A percentile compares a stretch with the other conserved stretches of the same genome.
Conservation (phyloP, 2,113 vertebrate species). For the Pleuronectes platessa region DNA sequence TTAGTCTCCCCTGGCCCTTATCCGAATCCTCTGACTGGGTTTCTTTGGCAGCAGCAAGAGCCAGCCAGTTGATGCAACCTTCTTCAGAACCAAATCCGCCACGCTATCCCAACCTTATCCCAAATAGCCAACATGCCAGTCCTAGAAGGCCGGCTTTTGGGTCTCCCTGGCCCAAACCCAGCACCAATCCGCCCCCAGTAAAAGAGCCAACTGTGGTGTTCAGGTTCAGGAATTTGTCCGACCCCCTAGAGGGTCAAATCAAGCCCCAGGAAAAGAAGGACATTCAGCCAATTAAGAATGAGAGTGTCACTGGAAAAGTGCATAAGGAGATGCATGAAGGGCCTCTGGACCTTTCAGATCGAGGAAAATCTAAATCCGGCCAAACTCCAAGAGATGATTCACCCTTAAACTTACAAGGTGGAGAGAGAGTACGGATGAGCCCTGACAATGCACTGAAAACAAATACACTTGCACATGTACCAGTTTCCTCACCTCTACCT, state of each 20-base stretch:
- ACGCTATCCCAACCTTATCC: conserved; percentile 54
- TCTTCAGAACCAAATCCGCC: conserved; percentile 42
- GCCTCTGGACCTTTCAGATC: conserved; percentile 81
- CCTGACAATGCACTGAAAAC: conserved; percentile 23
- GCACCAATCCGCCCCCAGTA: not conserved
- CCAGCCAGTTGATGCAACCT: conserved; percentile 20
- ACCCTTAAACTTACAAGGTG: not conserved
- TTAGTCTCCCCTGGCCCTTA: conserved; percentile 66
- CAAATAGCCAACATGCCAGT: conserved; percentile 33
- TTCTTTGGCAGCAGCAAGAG: conserved; percentile 7
- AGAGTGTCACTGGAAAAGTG: conserved; percentile 57
- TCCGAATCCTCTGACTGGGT: conserved; percentile 74
- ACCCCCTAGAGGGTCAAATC: conserved; percentile 30
- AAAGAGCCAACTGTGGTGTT: conserved; percentile 64
- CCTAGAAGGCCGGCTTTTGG: conserved; percentile 21
- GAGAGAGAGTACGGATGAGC: conserved; percentile 26
- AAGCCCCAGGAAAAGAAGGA: conserved; percentile 56
- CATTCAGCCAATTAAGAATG: not conserved
- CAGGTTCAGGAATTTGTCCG: conserved; percentile 42
- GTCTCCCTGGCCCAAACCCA: conserved; percentile 44
- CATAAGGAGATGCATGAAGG: conserved; percentile 55
- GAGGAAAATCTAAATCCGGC: conserved; percentile 62
- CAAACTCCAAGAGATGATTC: conserved; percentile 11
- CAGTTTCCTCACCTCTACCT: conserved; percentile 28
- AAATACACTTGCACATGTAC: not conserved